Conservation (phyloP, 2,888 invertebrate genomes). For the Resseliella maxima region DNA sequence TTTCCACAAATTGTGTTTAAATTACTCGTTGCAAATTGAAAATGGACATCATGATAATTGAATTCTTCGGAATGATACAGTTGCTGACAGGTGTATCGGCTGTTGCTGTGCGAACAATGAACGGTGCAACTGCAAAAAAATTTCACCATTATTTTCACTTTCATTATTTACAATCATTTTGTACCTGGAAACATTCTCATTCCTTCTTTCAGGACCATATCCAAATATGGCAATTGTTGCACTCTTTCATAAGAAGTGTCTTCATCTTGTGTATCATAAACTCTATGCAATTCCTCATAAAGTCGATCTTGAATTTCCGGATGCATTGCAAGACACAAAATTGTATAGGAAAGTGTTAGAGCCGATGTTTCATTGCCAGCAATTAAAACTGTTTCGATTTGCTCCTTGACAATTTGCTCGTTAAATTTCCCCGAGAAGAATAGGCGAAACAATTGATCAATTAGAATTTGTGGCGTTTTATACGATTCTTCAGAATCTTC, state of each 20-base stretch:
- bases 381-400: constrained; percentile 47
- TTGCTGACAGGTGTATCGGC: constrained; percentile 21
- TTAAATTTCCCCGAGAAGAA: constrained; percentile 32
- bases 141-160: no score
- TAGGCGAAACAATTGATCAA: constrained; percentile 56
- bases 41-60: constrained; percentile 57
- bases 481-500: constrained; percentile 42
- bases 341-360: constrained; percentile 24
- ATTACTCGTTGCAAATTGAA: constrained; percentile 57
- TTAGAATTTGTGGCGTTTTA: constrained; percentile 56
- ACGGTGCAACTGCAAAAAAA: constrained; percentile 57
- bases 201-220: constrained; percentile 56
- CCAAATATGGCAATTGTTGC: constrained; percentile 55
- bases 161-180: no score
- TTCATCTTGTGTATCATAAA: constrained; percentile 21
- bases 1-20: no score
- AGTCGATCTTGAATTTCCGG: constrained; percentile 56
- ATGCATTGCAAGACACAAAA: constrained; percentile 56
- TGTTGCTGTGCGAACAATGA: constrained; percentile 35
- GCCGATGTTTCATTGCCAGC: constrained; percentile 52
- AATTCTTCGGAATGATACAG: constrained; percentile 57
- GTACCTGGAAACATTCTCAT: constrained; percentile 57
- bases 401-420: constrained; percentile 34
- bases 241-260: constrained; percentile 32
- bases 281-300: constrained; percentile 55